phyloP scores from a whole-genome alignment of 2,888 invertebrate genomes.

The Phyllotreta striolata region DNA sequence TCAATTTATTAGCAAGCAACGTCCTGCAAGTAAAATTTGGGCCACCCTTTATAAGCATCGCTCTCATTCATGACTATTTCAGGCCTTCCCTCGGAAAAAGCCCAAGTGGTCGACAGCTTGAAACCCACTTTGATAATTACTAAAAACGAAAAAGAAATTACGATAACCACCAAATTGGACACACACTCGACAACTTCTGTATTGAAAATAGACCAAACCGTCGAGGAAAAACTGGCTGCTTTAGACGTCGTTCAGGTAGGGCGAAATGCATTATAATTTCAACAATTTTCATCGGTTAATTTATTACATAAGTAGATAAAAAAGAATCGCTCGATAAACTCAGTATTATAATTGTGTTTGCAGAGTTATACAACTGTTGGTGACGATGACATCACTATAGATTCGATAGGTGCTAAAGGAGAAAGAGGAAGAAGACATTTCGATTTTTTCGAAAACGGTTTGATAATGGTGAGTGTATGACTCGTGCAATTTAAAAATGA shows the following conservation, averaged over 20 bases:
- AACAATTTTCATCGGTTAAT: background rate
- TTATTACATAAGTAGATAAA: too few relatives aligned
- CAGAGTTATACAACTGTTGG: slow-evolving; percentile 14
- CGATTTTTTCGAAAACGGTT: slow-evolving; percentile 36
- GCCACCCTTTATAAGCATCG: too few relatives aligned
- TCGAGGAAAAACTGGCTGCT: slow-evolving; percentile 42
- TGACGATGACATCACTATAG: slow-evolving; percentile 31
- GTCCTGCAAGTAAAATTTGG: too few relatives aligned
- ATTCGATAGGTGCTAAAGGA: slow-evolving; percentile 36
- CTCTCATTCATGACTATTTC: slow-evolving; percentile 17
- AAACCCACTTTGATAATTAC: slow-evolving; percentile 41
- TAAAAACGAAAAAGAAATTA: slow-evolving; percentile 38
- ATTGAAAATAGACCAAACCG: slow-evolving; percentile 37
- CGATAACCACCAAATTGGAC: slow-evolving; percentile 34
- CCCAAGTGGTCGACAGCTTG: slow-evolving; percentile 37
- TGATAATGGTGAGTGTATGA: slow-evolving; percentile 41
- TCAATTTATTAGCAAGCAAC: too few relatives aligned
- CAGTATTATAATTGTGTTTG: background rate
- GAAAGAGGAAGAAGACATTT: slow-evolving; percentile 37
- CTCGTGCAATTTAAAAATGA: background rate
- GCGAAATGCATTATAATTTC: background rate
- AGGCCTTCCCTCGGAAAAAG: slow-evolving; percentile 44
- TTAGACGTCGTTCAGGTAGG: slow-evolving; percentile 45
- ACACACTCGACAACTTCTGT: slow-evolving; percentile 29
- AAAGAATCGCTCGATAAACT: background rate